Base-by-base conservation (phyloP, 2,797 vertebrate species). In the Sebastolobus altivelis region DNA sequence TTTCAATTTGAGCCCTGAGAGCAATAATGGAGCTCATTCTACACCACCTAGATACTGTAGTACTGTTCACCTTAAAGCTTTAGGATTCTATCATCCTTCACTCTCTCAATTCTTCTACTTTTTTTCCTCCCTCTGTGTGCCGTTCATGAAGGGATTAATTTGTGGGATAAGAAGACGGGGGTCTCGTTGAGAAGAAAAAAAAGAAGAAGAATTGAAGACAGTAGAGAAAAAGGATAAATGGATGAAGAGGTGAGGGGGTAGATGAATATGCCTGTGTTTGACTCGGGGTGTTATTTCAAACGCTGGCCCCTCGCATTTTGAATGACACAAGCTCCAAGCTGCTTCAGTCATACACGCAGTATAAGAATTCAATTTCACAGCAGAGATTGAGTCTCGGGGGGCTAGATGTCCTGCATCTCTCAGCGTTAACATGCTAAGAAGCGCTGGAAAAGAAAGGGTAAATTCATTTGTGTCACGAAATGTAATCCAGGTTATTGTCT, bases 331-430 rank as follows among this genome's bases (percentile, higher is more conserved):
- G 78, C 82, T 88, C 65, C 37, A 55, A 80, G 81, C 62, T 43
- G 91, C 72, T 84, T 89, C 76, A 93, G 93, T 94, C 89, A 91
- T 95, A 94, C 96, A 94, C 94, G 93, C 90, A 89, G 94, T 91
- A 92, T 88, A 90, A 94, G 93, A 96, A 97, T 96, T 96, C 93
- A 96, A 96, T 97, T 96, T 96, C 93, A 94, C 88, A 86, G 91
- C 87, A 25, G 94, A 93, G 90, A 93, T 94, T 35, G 87, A 83
- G 93, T 92, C 91, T 88, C 84, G 37, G 5, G 73, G 91, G 87
- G 86, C 75, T 69, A 67, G 72, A 38, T 66, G 69, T 73, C 68
- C 93, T 91, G 92, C 93, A 95, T 95, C 94, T 89, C 83, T 90
- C 85, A 9, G 91, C 83, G 92, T 94, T 95, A 95, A 94, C 94